Conservation (phyloP, 2,113 vertebrate genomes). For the Vimba vimba region DNA sequence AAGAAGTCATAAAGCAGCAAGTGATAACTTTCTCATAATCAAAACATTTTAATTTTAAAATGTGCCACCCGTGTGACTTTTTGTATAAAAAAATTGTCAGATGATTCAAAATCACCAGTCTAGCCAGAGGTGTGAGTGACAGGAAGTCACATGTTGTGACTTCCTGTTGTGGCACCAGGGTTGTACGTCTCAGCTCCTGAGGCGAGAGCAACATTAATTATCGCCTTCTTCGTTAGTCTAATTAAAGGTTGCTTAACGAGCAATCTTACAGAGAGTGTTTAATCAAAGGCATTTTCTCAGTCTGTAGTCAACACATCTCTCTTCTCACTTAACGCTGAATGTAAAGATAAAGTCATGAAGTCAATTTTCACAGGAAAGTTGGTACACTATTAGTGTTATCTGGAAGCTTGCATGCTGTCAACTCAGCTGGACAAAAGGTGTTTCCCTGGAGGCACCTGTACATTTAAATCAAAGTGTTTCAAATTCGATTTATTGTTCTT, state of each 20-base stretch:
- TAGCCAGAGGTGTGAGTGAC: conserved; percentile 43
- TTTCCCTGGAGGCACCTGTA: conserved; percentile 3
- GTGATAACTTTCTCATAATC: neutral
- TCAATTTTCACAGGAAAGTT: conserved; percentile 4
- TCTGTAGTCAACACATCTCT: conserved; percentile 22
- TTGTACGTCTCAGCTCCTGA: conserved; percentile 37
- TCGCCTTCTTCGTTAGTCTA: conserved; percentile 53
- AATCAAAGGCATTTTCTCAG: conserved; percentile 27
- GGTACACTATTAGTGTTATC: neutral
- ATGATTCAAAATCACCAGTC: neutral
- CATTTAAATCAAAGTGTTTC: neutral
- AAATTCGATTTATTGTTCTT: conserved; percentile 25
- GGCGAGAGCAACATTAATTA: conserved; percentile 61
- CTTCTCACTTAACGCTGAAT: conserved; percentile 16
- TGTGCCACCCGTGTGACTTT: neutral
- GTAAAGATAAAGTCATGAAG: conserved; percentile 30
- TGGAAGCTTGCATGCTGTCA: neutral
- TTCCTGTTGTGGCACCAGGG: conserved; percentile 43
- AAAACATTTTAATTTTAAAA: neutral
- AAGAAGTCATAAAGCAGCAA: neutral
- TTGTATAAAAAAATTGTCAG: neutral
- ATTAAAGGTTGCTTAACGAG: conserved; percentile 54
- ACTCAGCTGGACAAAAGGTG: neutral
- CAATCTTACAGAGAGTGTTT: conserved; percentile 44
- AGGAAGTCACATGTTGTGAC: conserved; percentile 28